Evolutionary conservation across 2,113 vertebrate genomes (phyloP), one percentile per base, ranked within the genome.

Genomic region (Hystrix brachyura): DNA sequence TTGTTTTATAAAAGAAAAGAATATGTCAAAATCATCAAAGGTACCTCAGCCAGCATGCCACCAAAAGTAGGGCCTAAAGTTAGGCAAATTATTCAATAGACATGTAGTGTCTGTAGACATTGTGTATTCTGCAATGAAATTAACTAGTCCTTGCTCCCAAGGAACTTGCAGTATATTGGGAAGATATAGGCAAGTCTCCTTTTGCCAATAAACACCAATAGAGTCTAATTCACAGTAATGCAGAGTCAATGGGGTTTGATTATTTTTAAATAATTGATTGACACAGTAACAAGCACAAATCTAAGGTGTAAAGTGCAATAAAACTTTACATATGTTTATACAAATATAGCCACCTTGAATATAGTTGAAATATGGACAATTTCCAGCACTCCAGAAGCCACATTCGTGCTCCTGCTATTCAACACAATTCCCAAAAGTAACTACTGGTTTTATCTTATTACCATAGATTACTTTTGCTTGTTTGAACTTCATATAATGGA

Each of bases 401-500:
- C 69, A 64, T 51, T 48, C 8, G 1, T 21, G 4, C 29, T 38
- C 34, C 32, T 96, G 34, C 82, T 51, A 76, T 38, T 46, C 55
- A 72, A n/a, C 11, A 4, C 6, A 60, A 59, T 48, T 87, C 78
- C 82, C 43, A 12, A 91, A 86, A 96, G 43, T 51, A 93, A 69
- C 59, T 74, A 59, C 11, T 32, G 6, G 6, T 80, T 69, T 76
- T 55, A 72, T 43, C 60, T 84, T 53, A 55, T 60, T 83, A 48
- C 14, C 72, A 51, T 14, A 25, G 64, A 72, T 72, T 81, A 78
- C 11, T 48, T 82, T 76, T 69, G 32, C 27, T 90, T 79, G 13
- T 91, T 97, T 95, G 23, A 60, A 91, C 57, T 78, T 96, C 64
- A 23, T 27, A 51, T 51, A 72, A 74, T 82, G 34, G 46, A 80